Evolutionary conservation across 2,888 invertebrate genomes (phyloP).

Genomic region (Chloroclystis v-ata): DNA sequence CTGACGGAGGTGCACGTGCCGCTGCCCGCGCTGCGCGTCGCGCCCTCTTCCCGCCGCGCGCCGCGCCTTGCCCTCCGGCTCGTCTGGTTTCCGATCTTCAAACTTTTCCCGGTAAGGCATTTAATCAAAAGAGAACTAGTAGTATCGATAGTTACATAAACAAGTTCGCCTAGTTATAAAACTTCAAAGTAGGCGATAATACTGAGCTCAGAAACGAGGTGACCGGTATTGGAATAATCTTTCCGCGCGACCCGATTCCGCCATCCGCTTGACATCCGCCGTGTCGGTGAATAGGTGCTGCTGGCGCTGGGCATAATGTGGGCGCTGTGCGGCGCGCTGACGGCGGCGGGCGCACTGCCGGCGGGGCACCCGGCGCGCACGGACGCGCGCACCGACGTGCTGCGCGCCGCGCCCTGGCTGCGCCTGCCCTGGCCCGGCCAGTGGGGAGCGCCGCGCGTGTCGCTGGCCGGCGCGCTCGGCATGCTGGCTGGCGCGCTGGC

Average conservation of each 20-base stretch:
- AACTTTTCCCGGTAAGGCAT: slow-evolving; percentile 85
- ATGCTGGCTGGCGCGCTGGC: slow-evolving; percentile 88
- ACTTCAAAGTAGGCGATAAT: too few relatives aligned
- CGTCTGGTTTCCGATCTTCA: slow-evolving; percentile 84
- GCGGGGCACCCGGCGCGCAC: slow-evolving; percentile 84
- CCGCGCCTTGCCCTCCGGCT: slow-evolving; percentile 71
- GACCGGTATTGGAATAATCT: too few relatives aligned
- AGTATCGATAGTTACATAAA: too few relatives aligned
- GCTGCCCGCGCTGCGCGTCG: slow-evolving; percentile 74
- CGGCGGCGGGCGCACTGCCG: slow-evolving; percentile 80
- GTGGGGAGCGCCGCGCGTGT: slow-evolving; percentile 86
- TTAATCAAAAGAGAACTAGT: too few relatives aligned
- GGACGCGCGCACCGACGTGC: slow-evolving; percentile 83
- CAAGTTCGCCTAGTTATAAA: too few relatives aligned
- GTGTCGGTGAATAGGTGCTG: slow-evolving; percentile 77
- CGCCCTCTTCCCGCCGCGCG: slow-evolving; percentile 79
- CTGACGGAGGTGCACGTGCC: slow-evolving; percentile 82
- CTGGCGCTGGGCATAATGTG: slow-evolving; percentile 87
- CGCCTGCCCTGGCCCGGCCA: slow-evolving; percentile 70
- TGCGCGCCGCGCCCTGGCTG: slow-evolving; percentile 88
- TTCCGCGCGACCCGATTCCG: too few relatives aligned
- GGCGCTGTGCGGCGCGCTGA: slow-evolving; percentile 84
- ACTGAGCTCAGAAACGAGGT: too few relatives aligned
- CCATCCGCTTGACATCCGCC: too few relatives aligned
- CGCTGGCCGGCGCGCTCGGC: slow-evolving; percentile 83